phyloP scores from a whole-genome alignment of 2,888 invertebrate genomes.

The Leptogaster cylindrica region DNA sequence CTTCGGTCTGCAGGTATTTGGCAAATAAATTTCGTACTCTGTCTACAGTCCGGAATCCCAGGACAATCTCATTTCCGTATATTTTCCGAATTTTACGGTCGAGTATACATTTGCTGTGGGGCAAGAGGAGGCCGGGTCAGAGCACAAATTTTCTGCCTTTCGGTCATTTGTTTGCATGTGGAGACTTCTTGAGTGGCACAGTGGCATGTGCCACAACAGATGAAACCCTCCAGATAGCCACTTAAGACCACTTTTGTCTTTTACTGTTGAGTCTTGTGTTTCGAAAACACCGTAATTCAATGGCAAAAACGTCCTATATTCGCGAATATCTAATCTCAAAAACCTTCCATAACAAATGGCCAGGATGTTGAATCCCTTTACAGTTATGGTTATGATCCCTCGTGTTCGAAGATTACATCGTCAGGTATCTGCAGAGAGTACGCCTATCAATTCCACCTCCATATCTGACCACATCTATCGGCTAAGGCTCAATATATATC shows the following conservation, averaged over 20 bases:
- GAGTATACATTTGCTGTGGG: background rate
- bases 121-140: background rate
- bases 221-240: conserved; percentile 10
- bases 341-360: background rate
- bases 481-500: too few species aligned
- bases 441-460: conserved; percentile 8
- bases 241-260: background rate
- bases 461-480: conserved; percentile 1
- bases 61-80: conserved; percentile 26
- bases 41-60: background rate
- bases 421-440: conserved; percentile 11
- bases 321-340: background rate
- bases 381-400: conserved; percentile 18
- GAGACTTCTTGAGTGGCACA: background rate
- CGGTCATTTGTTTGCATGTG: conserved; percentile 2
- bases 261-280: background rate
- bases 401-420: background rate
- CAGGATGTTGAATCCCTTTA: background rate
- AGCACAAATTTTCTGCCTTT: background rate
- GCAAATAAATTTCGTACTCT: conserved; percentile 19
- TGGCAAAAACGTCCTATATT: background rate
- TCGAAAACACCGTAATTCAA: background rate
- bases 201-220: background rate
- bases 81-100: conserved; percentile 16
- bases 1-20: conserved; percentile 1